Percentiles rank a stretch among this genome's conserved stretches.
Conservation (phyloP, 2,888 invertebrate species). For the Tachina fera region DNA sequence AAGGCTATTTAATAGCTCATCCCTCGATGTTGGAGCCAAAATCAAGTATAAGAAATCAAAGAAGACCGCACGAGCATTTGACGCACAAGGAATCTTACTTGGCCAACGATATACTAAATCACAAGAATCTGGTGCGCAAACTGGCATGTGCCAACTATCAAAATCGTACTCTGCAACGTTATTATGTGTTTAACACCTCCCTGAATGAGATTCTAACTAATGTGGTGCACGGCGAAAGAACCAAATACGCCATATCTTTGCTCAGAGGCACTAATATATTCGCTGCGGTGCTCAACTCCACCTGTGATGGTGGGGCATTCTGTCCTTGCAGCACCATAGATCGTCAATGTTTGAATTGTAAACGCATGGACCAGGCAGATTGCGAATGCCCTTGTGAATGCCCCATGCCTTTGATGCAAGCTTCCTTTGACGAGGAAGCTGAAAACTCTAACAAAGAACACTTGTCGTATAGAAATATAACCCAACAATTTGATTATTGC, state of each 20-base stretch:
- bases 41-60: constrained; percentile 84
- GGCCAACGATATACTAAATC: constrained; percentile 94
- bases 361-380: constrained; percentile 96
- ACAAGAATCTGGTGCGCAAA: constrained; percentile 92
- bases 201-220: constrained; percentile 90
- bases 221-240: constrained; percentile 93
- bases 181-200: constrained; percentile 91
- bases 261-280: constrained; percentile 95
- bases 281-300: constrained; percentile 93
- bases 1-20: constrained; percentile 94
- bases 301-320: constrained; percentile 92
- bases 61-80: constrained; percentile 91
- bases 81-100: constrained; percentile 95
- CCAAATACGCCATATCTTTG: constrained; percentile 91
- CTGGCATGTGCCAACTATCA: constrained; percentile 92
- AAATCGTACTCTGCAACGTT: constrained; percentile 93
- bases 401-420: constrained; percentile 82
- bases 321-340: constrained; percentile 96
- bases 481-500: constrained; percentile 79
- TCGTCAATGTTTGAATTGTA: constrained; percentile 94
- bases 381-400: constrained; percentile 98
- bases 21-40: constrained; percentile 90
- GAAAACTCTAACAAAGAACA: constrained; percentile 52
- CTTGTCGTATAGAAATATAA: constrained; percentile 75
- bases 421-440: constrained; percentile 69